A percentile compares a stretch with the other conserved stretches of the same genome.
Conservation (phyloP, 2,888 invertebrate genomes). For the Plebejus argus region DNA sequence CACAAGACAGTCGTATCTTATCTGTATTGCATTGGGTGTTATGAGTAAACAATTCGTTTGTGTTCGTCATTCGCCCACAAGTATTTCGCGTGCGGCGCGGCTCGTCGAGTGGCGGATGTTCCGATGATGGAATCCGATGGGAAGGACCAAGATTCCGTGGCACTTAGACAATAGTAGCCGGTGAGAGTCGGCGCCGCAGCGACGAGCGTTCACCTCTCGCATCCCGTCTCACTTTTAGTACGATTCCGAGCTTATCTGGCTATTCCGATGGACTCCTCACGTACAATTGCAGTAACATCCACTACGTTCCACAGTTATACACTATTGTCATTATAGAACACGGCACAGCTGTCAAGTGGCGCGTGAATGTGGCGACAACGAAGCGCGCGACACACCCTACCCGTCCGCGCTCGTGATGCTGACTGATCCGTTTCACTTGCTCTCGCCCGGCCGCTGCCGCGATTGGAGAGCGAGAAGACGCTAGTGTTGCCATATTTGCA, state of each 20-base stretch:
- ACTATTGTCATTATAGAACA: conserved; percentile 65
- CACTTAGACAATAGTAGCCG: conserved; percentile 78
- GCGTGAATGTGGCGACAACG: conserved; percentile 65
- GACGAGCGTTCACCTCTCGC: conserved; percentile 79
- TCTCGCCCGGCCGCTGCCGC: conserved; percentile 45
- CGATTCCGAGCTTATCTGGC: conserved; percentile 48
- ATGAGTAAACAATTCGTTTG: conserved; percentile 52
- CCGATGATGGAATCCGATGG: conserved; percentile 74
- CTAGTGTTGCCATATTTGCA: conserved; percentile 56
- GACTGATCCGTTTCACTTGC: conserved; percentile 67
- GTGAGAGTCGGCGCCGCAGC: conserved; percentile 78
- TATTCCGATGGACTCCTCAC: conserved; percentile 52
- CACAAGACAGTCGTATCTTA: conserved; percentile 59
- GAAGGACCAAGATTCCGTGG: conserved; percentile 79
- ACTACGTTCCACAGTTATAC: conserved; percentile 67
- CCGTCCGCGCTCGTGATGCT: conserved; percentile 73
- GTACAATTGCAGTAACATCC: conserved; percentile 59
- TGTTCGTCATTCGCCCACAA: conserved; percentile 54
- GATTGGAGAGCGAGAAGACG: conserved; percentile 55
- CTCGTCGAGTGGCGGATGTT: conserved; percentile 69
- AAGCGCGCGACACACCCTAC: conserved; percentile 58
- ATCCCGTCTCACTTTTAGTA: conserved; percentile 65
- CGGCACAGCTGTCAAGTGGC: conserved; percentile 72
- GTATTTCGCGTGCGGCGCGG: conserved; percentile 69
- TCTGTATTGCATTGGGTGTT: conserved; percentile 59